These are phyloP conservation scores for Leuctra nigra DNA, from an alignment of 2,888 invertebrate species.

Conservation along the genomic window DNA sequence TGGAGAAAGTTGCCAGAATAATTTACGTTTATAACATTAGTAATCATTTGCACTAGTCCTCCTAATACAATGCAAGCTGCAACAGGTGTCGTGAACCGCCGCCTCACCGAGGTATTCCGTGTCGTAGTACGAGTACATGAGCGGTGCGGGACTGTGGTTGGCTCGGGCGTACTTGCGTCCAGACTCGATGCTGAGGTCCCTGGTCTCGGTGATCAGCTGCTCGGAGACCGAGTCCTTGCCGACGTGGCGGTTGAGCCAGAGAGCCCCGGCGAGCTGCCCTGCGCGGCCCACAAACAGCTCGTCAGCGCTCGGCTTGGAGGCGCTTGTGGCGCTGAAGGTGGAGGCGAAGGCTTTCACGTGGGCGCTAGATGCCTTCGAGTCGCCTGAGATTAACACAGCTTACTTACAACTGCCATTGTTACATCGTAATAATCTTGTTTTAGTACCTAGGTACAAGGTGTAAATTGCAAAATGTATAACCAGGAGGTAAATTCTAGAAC, in stretches of 20 bases:
- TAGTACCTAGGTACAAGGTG: too few species aligned
- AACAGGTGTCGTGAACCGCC: too few species aligned
- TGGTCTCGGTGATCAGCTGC: conserved; percentile 47
- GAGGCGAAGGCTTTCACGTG: too few species aligned
- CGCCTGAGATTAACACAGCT: too few species aligned
- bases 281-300: conserved; percentile 81
- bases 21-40: too few species aligned
- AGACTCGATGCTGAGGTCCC: conserved; percentile 60
- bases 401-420: too few species aligned
- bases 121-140: conserved; percentile 73
- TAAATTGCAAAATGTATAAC: conserved; percentile 28
- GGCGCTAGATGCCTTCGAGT: too few species aligned
- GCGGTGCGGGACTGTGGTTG: conserved; percentile 52
- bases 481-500: conserved; percentile 9
- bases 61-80: too few species aligned
- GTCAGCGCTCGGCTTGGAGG: conserved; percentile 44
- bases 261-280: conserved; percentile 70
- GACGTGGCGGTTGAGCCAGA: conserved; percentile 61
- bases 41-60: too few species aligned
- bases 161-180: conserved; percentile 59
- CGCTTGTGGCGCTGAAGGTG: too few species aligned
- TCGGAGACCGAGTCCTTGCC: conserved; percentile 32
- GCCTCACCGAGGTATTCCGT: conserved; percentile 64
- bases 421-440: too few species aligned
- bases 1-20: too few species aligned